These are phyloP conservation scores for Drosophila persimilis DNA, from an alignment of 1,140 invertebrate species.

Conservation along the genomic window DNA sequence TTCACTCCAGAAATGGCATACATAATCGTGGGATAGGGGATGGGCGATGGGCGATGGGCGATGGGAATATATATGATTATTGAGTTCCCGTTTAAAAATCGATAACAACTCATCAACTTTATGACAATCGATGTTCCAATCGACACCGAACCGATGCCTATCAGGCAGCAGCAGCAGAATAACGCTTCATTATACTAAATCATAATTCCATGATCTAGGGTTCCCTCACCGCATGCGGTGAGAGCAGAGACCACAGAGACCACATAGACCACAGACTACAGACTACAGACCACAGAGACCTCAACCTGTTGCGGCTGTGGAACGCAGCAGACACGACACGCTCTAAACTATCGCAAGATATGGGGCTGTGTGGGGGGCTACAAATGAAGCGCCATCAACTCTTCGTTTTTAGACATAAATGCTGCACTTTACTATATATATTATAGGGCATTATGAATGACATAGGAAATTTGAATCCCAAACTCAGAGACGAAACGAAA, in stretches of 20 bases:
- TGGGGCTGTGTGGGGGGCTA: conserved; percentile 54
- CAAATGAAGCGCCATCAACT: conserved; percentile 60
- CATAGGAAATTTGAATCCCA: conserved; percentile 54
- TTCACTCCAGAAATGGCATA: conserved; percentile 9
- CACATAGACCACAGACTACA: conserved; percentile 17
- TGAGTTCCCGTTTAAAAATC: conserved; percentile 73
- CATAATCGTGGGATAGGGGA: conserved; percentile 14
- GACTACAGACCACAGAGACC: conserved; percentile 24
- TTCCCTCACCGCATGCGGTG: conserved; percentile 56
- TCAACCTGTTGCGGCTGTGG: conserved; percentile 1
- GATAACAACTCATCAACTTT: conserved; percentile 81
- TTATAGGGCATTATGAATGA: conserved; percentile 52
- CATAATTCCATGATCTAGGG: conserved; percentile 62
- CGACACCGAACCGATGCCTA: conserved; percentile 61
- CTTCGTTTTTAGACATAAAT: conserved; percentile 65
- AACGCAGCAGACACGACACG: conserved; percentile 44
- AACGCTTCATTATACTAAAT: conserved; percentile 79
- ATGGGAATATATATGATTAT: conserved; percentile 52
- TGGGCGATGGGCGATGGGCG: too few species aligned
- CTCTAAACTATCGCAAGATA: conserved; percentile 76
- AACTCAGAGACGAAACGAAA: conserved; percentile 31
- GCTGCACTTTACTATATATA: conserved; percentile 72
- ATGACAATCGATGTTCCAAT: conserved; percentile 42
- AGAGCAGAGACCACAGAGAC: too few species aligned
- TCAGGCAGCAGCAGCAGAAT: conserved; percentile 59